Conservation (phyloP, 2,113 vertebrate genomes). For the Ptilonorhynchus violaceus region DNA sequence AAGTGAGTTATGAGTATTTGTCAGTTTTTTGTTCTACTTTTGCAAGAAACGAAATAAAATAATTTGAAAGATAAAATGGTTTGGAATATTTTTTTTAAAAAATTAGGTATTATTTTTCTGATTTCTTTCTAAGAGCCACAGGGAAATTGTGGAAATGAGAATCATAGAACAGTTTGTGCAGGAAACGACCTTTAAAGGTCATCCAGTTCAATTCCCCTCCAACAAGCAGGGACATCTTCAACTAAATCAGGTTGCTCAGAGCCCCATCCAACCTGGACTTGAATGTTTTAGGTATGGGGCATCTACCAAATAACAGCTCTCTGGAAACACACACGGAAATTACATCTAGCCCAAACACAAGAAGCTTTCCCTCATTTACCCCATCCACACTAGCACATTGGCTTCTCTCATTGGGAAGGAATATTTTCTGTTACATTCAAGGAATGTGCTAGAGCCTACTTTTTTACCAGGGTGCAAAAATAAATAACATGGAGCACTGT, state of each 20-base stretch:
- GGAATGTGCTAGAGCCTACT: background rate
- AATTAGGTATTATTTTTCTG: background rate
- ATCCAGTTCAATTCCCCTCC: background rate
- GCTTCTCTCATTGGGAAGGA: background rate
- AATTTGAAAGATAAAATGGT: background rate
- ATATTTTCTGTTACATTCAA: background rate
- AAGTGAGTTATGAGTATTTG: background rate
- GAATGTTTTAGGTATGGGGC: background rate
- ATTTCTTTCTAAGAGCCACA: background rate
- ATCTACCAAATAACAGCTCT: background rate
- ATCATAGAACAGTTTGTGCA: background rate
- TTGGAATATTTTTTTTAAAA: background rate
- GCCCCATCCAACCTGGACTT: background rate
- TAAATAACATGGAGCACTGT: background rate
- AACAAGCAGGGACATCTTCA: background rate
- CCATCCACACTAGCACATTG: fast-evolving
- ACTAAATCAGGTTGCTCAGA: background rate
- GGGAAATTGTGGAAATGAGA: background rate
- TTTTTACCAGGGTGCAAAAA: background rate
- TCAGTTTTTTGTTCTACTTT: background rate
- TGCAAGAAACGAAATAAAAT: background rate
- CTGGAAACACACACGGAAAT: background rate
- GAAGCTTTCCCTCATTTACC: background rate
- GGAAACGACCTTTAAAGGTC: background rate
- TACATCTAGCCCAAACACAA: background rate